These are phyloP conservation scores for Miichthys miiuy DNA, from an alignment of 2,797 vertebrate genomes.

Conservation along the genomic window DNA sequence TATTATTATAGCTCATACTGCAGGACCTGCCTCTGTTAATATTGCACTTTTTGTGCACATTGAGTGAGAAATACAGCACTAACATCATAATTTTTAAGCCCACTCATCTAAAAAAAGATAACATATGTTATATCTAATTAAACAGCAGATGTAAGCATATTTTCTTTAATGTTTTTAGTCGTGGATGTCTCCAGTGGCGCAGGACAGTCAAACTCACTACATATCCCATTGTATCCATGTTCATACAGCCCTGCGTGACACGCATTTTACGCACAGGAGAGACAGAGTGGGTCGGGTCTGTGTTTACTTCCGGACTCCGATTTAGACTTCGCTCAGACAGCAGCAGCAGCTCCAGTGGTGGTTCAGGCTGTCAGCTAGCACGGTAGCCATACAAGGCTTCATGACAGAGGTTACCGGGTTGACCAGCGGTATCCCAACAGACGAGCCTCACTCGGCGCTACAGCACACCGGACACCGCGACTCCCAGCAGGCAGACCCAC, in stretches of 20 bases:
- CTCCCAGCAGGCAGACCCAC: constrained; percentile 38
- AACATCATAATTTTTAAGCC: not conserved
- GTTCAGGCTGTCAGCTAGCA: constrained; percentile 65
- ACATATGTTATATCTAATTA: not conserved
- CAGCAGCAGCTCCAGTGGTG: constrained; percentile 73
- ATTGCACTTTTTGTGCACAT: not conserved
- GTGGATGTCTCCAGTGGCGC: not conserved
- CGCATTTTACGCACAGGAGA: constrained; percentile 73
- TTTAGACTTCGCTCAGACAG: constrained; percentile 71
- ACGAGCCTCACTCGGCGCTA: constrained; percentile 49
- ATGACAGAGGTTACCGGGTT: constrained; percentile 80
- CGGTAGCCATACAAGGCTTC: constrained; percentile 74
- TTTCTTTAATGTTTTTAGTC: not conserved
- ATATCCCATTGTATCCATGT: constrained; percentile 50
- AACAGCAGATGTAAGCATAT: not conserved
- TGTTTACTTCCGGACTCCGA: constrained; percentile 95
- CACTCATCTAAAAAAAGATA: not conserved
- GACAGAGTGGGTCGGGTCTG: constrained; percentile 77
- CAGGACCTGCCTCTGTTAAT: not conserved
- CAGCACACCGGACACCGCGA: constrained; percentile 50
- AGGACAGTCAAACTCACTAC: constrained; percentile 35
- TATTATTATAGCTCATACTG: not conserved
- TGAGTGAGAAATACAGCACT: not conserved
- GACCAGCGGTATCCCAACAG: constrained; percentile 58
- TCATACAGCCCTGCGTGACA: constrained; percentile 47